Conservation (phyloP, 1,140 invertebrate species). For the Drosophila parvula region DNA sequence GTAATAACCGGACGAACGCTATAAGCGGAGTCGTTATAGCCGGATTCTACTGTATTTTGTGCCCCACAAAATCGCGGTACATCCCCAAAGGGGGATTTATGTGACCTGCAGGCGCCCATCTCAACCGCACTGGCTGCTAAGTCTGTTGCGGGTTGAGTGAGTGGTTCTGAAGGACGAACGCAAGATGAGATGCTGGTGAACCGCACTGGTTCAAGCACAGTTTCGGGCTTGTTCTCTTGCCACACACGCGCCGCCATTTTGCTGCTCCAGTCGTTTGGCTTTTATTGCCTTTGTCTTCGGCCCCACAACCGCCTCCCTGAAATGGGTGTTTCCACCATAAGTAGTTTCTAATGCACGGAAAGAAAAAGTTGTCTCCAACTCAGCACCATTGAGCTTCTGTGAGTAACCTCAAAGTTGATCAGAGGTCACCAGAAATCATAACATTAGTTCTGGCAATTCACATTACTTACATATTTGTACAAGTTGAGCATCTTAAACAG, state of each 20-base stretch:
- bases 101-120: background rate
- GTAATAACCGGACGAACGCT: no score
- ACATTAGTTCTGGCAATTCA: no score
- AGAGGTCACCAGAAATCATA: background rate
- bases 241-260: slow-evolving; percentile 67
- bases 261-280: slow-evolving; percentile 51
- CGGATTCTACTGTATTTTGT: no score
- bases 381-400: background rate
- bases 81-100: background rate
- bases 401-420: background rate
- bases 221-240: slow-evolving; percentile 26
- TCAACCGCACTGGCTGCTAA: background rate
- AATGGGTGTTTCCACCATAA: background rate
- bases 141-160: slow-evolving; percentile 1
- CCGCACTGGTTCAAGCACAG: slow-evolving; percentile 25
- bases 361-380: background rate
- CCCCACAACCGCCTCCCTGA: background rate
- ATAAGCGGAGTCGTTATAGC: no score
- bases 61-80: no score
- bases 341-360: slow-evolving; percentile 1
- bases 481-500: no score
- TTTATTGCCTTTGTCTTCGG: slow-evolving; percentile 64
- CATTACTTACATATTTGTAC: no score
- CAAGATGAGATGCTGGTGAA: slow-evolving; percentile 35
- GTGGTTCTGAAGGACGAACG: slow-evolving; percentile 19